Base-by-base conservation (phyloP, 2,888 invertebrate genomes). In the Sialis fuliginosa region DNA sequence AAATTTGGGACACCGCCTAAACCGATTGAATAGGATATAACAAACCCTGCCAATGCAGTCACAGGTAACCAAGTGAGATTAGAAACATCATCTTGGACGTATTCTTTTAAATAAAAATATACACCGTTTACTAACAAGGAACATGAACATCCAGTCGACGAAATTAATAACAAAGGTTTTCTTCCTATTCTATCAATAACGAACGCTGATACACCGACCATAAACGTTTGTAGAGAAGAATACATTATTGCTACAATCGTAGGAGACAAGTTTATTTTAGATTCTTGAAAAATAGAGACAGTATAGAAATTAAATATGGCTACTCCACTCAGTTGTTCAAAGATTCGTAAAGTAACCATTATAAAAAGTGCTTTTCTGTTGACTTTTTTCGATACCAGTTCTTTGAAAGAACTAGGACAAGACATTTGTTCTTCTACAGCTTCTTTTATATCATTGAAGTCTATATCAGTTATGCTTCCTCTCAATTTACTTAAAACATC, bases 151-250 rank as follows among this genome's bases (percentile, higher is more conserved):
- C 68, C 59, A 4, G 64, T 47, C 0, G 68, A 66, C 10, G 80
- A 80, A 30, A 73, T 60, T 12, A 80, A 60, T 8, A 82, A 62
- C 6, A 82, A 65, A 8, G 73, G 71, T 49, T 76, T 72, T 50
- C 81, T 69, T 31, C 82, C 81, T 30, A 74, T 71, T 41, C 71
- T 68, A 58, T 82, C 81, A 9, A 77, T 72, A 2, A 77, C 64
- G 41, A 73, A 60, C 6, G 74, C 69, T 1, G 74, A 71, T 4
- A 74, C 62, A 37, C 68, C 62, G 50, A 74, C 72, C 4, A 75
- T 73, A 2, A 74, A 60, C 2, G 75, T 65, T 61, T 75, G 75
- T 31, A 74, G 70, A 47, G 69, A 67, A 47, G 74, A 74, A 44
- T 74, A 64, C 51, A 76, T 68, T 9, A 77, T 73, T 1, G 75